These are phyloP conservation scores for Drosophila setosimentum DNA, from an alignment of 2,888 invertebrate genomes.

Conservation along the genomic window DNA sequence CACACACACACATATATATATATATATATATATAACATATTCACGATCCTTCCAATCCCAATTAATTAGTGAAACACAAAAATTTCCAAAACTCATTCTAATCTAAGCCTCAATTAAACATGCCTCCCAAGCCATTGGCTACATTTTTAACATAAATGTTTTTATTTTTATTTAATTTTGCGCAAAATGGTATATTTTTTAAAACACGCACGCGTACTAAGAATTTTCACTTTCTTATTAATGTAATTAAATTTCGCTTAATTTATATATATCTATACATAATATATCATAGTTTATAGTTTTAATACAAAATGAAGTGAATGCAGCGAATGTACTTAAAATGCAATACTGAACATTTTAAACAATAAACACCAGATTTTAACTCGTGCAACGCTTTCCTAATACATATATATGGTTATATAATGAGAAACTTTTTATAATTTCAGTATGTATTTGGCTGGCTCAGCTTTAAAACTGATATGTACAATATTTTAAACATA, in stretches of 20 bases:
- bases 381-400: constrained; percentile 46
- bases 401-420: background rate
- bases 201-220: background rate
- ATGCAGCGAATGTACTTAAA: constrained; percentile 66
- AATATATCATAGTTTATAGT: constrained; percentile 55
- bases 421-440: background rate
- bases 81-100: constrained; percentile 32
- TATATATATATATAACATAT: constrained; percentile 12
- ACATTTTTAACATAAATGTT: constrained; percentile 34
- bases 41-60: constrained; percentile 60
- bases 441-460: background rate
- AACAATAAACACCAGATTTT: constrained; percentile 69
- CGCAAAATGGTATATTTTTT: background rate
- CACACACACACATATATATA: background rate
- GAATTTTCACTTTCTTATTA: constrained; percentile 44
- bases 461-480: background rate
- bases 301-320: constrained; percentile 19
- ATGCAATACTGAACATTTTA: constrained; percentile 59
- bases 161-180: constrained; percentile 16
- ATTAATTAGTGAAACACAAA: constrained; percentile 37
- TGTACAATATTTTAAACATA: background rate
- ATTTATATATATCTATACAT: constrained; percentile 49
- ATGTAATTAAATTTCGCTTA: constrained; percentile 61
- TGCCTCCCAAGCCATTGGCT: constrained; percentile 68
- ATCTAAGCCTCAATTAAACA: constrained; percentile 45